Conservation (phyloP, 2,888 invertebrate species). For the Phaonia tiefii region DNA sequence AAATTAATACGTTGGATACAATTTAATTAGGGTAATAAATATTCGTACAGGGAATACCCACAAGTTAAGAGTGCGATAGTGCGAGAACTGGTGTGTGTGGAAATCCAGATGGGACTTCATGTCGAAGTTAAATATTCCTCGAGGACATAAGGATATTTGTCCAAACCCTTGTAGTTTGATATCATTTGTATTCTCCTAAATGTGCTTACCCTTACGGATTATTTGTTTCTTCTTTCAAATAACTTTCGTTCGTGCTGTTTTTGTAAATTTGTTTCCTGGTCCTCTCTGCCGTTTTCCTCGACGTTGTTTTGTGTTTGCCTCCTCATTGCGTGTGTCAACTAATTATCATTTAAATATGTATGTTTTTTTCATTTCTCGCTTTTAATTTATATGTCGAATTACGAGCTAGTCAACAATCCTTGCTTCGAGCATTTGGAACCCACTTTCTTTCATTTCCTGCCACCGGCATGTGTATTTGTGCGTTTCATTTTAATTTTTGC, state of each 20-base stretch:
- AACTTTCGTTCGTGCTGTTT: slow-evolving; percentile 12
- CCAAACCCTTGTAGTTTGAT: background rate
- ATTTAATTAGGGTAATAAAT: slow-evolving; percentile 43
- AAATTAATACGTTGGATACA: slow-evolving; percentile 18
- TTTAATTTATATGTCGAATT: slow-evolving; percentile 8
- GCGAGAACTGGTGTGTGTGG: no score
- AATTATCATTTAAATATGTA: slow-evolving; percentile 54
- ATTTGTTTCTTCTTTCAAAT: no score
- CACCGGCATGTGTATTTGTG: no score
- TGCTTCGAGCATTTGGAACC: background rate
- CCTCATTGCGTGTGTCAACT: slow-evolving; percentile 57
- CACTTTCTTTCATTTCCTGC: background rate
- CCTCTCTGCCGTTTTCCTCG: background rate
- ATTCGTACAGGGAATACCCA: background rate
- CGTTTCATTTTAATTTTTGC: slow-evolving; percentile 16
- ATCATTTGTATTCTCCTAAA: no score
- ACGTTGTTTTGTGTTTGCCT: slow-evolving; percentile 24
- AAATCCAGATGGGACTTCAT: no score
- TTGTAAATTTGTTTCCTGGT: background rate
- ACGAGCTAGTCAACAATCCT: no score
- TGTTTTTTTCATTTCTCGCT: slow-evolving; percentile 32
- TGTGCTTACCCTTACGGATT: no score
- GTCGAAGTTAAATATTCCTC: no score
- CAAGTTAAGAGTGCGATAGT: no score
- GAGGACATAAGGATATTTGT: no score